Evolutionary conservation across 2,113 vertebrate genomes (phyloP).

Genomic region (Paramormyrops kingsleyae): DNA sequence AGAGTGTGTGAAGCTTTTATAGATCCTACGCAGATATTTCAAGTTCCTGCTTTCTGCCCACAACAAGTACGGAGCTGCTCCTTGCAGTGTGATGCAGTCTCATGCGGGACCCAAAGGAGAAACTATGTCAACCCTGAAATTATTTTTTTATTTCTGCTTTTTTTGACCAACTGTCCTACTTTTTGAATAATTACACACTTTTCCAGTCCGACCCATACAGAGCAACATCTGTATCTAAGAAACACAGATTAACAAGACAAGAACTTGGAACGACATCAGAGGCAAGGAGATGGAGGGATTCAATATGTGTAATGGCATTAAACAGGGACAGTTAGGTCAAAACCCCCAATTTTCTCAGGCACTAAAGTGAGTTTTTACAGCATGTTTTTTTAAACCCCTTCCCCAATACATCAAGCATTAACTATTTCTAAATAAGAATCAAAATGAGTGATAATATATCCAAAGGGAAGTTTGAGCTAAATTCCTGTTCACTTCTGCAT

Average conservation of each 20-base stretch:
- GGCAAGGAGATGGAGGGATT: conserved; percentile 43
- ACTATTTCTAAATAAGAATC: conserved; percentile 18
- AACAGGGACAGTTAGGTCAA: conserved; percentile 36
- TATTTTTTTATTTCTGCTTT: neutral
- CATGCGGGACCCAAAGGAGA: neutral
- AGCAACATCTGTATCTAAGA: conserved; percentile 46
- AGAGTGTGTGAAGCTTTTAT: neutral
- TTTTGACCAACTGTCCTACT: conserved; percentile 16
- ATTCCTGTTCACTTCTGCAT: neutral
- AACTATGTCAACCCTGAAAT: neutral
- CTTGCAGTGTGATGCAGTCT: neutral
- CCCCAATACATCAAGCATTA: conserved; percentile 33
- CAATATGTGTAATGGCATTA: conserved; percentile 52
- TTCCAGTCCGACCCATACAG: conserved; percentile 2
- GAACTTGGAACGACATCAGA: conserved; percentile 47
- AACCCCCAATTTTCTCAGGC: conserved; percentile 33
- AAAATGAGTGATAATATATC: neutral
- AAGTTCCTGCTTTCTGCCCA: neutral
- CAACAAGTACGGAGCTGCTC: neutral
- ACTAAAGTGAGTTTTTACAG: conserved; percentile 37
- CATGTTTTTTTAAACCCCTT: conserved; percentile 52
- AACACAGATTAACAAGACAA: conserved; percentile 42
- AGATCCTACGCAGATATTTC: neutral
- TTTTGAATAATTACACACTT: conserved; percentile 19
- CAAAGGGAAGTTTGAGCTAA: neutral